Evolutionary conservation across 2,113 vertebrate species (phyloP).

Genomic region (Heterotilapia buettikoferi): DNA sequence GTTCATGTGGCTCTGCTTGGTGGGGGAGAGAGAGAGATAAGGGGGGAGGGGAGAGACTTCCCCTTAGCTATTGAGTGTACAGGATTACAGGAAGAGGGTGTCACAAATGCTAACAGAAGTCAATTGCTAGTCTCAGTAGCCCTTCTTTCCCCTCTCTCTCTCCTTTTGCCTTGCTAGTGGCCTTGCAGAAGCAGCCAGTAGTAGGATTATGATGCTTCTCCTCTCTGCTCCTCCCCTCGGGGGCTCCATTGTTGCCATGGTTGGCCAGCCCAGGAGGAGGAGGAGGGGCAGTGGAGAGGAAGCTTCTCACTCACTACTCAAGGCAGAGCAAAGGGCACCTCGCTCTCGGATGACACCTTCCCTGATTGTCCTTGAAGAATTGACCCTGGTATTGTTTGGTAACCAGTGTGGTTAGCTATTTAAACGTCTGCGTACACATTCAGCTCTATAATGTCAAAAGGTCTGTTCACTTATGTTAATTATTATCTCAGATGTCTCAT

Average conservation of each 20-base stretch:
- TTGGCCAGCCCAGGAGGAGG: conserved; percentile 52
- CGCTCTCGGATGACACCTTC: conserved; percentile 44
- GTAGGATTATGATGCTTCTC: conserved; percentile 59
- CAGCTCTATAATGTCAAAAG: conserved; percentile 1
- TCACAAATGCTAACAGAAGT: conserved; percentile 66
- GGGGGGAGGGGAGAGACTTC: conserved; percentile 23
- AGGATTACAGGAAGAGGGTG: conserved; percentile 56
- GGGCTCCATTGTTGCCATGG: conserved; percentile 65
- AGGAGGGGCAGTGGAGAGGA: conserved; percentile 27
- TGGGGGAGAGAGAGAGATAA: conserved; percentile 14
- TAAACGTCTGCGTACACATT: neutral
- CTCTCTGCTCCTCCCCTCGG: conserved; percentile 61
- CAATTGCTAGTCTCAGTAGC: conserved; percentile 19
- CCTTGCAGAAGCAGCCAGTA: conserved; percentile 49
- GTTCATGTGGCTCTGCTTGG: conserved; percentile 41
- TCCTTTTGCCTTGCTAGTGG: conserved; percentile 40
- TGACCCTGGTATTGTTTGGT: conserved; percentile 10
- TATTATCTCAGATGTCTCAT: neutral
- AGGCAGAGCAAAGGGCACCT: conserved; percentile 41
- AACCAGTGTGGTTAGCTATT: neutral
- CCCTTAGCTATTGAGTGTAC: conserved; percentile 30
- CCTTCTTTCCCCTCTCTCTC: conserved; percentile 8
- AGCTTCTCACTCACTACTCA: conserved; percentile 39
- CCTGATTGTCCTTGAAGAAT: conserved; percentile 52
- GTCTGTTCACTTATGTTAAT: neutral